Evolutionary conservation across 2,888 invertebrate species (phyloP), one percentile per base, ranked within the genome.

Genomic region (Plutella xylostella): DNA sequence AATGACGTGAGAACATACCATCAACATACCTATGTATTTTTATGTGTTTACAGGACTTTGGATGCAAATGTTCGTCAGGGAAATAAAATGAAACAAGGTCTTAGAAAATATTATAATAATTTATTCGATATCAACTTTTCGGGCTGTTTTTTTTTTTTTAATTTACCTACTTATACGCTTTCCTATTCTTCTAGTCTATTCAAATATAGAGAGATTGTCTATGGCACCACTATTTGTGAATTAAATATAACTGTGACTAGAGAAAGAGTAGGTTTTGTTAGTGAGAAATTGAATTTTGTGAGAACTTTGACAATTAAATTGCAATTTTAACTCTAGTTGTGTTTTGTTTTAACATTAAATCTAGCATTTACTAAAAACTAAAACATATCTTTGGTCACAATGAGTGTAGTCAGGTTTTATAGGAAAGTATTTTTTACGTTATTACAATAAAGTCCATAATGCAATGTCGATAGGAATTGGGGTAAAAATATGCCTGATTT

Each of bases 361-460:
- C 67, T 72, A 73, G 53, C 52, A 54, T 60, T 60, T 63, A 71
- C 61, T 67, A 66, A 60, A 53, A 53, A 19, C n/a, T 20, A 55
- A 62, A 49, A 47, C 50, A 55, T 64, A 69, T 82, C 80, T 82
- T 82, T 82, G 80, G 80, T 82, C 75, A 63, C 60, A 58, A 62
- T 74, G 72, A 75, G 73, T 74, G 73, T 72, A 75, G 68, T 66
- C 52, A 50, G 47, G 45, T 46, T 33, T 42, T 37, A 38, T 44
- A 45, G 22, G 37, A 48, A 47, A 51, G 17, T 39, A 39, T 19
- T 17, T 25, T 39, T 11, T 9, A 20, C 35, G 3, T n/a, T n/a
- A n/a, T 19, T 37, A 37, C 25, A 39, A 39, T 39, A 37, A 37
- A 39, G 39, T 25, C 17, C 9, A 39, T 14, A 25, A 22, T 39